Conservation (phyloP, 2,113 vertebrate species). For the Mesembrinibis cayennensis region DNA sequence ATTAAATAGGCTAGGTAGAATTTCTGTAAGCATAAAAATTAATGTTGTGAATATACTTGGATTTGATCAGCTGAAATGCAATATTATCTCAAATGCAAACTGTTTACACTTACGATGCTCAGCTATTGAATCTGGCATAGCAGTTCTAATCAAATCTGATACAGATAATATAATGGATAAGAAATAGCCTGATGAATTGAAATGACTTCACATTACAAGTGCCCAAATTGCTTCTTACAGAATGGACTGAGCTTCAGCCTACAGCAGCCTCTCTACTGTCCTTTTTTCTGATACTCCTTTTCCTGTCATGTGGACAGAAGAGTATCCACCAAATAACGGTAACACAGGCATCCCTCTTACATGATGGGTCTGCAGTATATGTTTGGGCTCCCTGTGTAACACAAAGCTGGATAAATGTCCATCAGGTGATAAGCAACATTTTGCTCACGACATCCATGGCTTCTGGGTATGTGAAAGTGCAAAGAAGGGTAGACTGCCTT, state of each 20-base stretch:
- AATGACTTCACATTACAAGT: not conserved
- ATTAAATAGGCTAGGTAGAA: not conserved
- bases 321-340: not conserved
- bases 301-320: not conserved
- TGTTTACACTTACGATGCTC: not conserved
- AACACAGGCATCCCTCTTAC: not conserved
- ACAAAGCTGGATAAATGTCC: not conserved
- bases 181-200: not conserved
- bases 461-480: not conserved
- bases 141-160: not conserved
- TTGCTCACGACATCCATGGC: not conserved
- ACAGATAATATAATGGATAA: not conserved
- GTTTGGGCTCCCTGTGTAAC: not conserved
- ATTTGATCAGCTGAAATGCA: not conserved
- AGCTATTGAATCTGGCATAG: not conserved
- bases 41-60: not conserved
- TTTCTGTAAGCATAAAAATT: not conserved
- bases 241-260: not conserved
- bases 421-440: not conserved
- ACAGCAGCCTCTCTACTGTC: not conserved
- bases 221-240: not conserved
- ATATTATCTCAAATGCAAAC: not conserved
- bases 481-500: not conserved
- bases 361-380: not conserved
- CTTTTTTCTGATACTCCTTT: not conserved